phyloP scores from a whole-genome alignment of 2,113 vertebrate species.

The Fulmarus glacialis region DNA sequence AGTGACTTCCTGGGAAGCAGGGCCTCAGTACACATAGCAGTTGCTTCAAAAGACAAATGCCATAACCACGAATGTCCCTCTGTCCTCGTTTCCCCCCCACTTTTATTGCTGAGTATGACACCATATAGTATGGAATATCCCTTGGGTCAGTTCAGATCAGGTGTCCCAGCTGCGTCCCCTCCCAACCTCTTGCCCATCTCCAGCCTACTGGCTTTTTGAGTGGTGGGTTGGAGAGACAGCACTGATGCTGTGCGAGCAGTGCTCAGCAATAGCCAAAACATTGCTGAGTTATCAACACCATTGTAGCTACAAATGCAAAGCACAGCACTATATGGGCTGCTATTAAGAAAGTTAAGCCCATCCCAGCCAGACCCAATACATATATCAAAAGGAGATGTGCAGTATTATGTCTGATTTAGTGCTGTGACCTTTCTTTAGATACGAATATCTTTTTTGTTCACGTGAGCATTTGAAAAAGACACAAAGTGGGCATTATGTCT shows the following conservation, averaged over 20 bases:
- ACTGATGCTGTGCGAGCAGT: accelerated
- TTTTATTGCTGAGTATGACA: not conserved
- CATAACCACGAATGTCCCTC: not conserved
- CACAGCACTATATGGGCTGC: not conserved
- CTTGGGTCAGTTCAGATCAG: not conserved
- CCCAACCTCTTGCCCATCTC: not conserved
- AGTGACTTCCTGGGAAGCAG: not conserved
- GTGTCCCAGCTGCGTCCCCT: not conserved
- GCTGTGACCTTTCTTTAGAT: not conserved
- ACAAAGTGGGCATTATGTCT: not conserved
- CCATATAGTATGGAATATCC: not conserved
- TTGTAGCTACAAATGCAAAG: not conserved
- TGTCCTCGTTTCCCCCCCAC: not conserved
- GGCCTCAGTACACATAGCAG: not conserved
- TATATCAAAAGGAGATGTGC: not conserved
- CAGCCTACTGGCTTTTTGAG: not conserved
- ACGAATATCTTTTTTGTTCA: not conserved
- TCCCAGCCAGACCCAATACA: not conserved
- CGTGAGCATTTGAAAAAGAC: not conserved
- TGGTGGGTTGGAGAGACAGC: not conserved
- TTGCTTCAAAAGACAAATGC: not conserved
- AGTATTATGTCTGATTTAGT: not conserved
- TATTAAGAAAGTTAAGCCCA: not conserved
- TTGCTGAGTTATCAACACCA: not conserved
- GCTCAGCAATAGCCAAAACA: not conserved